phyloP scores from a whole-genome alignment of 1,140 invertebrate genomes.

The Drosophila pallidifrons region DNA sequence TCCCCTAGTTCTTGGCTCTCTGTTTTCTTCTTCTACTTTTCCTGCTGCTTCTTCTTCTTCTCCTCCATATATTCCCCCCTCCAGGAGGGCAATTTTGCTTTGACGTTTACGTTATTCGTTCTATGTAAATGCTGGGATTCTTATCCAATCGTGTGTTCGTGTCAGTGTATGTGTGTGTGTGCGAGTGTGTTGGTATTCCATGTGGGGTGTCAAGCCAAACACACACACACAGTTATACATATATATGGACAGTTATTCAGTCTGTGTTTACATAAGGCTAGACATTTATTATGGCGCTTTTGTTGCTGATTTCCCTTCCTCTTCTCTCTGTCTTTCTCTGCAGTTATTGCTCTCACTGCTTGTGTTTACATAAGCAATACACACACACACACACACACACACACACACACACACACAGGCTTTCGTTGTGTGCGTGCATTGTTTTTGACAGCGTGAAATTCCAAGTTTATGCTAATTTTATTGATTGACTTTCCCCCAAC shows the following conservation, averaged over 20 bases:
- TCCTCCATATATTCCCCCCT: not conserved
- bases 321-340: not conserved
- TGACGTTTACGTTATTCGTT: conserved; percentile 8
- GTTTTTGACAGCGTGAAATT: conserved; percentile 69
- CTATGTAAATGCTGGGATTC: conserved; percentile 45
- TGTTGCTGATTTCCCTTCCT: conserved; percentile 23
- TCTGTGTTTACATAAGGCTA: conserved; percentile 66
- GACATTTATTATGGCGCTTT: conserved; percentile 62
- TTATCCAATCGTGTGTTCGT: conserved; percentile 43
- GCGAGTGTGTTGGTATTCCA: conserved; percentile 27
- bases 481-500: conserved; percentile 65
- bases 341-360: not conserved
- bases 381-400: not conserved
- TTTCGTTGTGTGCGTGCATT: conserved; percentile 41
- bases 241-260: conserved; percentile 4
- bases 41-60: not conserved
- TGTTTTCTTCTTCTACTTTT: not conserved
- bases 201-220: conserved; percentile 1
- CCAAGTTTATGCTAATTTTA: conserved; percentile 78
- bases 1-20: conserved; percentile 1
- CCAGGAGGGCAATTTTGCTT: not conserved
- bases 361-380: conserved; percentile 41
- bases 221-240: not conserved
- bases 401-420: too few relatives aligned
- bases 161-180: conserved; percentile 3